Evolutionary conservation across 2,888 invertebrate species (phyloP).

Genomic region (Apoda limacodes): DNA sequence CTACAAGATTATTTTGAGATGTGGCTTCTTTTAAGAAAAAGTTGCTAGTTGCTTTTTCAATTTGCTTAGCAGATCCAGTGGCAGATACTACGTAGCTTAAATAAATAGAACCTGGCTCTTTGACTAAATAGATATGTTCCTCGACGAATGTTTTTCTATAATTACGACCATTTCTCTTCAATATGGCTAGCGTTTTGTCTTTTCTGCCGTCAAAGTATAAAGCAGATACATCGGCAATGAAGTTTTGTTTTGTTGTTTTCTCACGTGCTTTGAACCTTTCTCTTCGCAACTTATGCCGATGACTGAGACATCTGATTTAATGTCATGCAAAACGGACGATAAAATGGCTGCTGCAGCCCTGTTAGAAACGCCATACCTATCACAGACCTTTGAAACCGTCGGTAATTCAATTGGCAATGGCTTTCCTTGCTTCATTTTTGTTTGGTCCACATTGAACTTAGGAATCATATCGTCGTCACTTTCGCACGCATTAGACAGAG

Average conservation of each 20-base stretch:
- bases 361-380: conserved; percentile 18
- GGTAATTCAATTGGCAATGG: not conserved
- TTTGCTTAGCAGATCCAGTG: conserved; percentile 6
- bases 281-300: conserved; percentile 7
- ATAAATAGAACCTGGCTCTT: conserved; percentile 14
- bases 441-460: not conserved
- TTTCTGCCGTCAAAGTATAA: conserved; percentile 17
- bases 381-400: conserved; percentile 13
- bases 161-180: conserved; percentile 8
- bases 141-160: conserved; percentile 4
- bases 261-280: conserved; percentile 5
- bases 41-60: conserved; percentile 1
- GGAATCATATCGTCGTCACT: conserved; percentile 1
- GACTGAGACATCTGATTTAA: conserved; percentile 6
- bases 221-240: no score
- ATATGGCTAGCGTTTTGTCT: conserved; percentile 10
- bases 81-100: conserved; percentile 7
- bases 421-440: conserved; percentile 1
- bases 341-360: conserved; percentile 16
- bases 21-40: conserved; percentile 5
- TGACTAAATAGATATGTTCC: conserved; percentile 11
- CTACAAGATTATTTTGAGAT: conserved; percentile 9
- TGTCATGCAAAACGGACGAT: conserved; percentile 12
- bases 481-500: no score
- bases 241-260: not conserved